Percentiles rank a stretch among this genome's conserved stretches.
Conservation (phyloP, 2,888 invertebrate species). For the Sminthurinus aureus region DNA sequence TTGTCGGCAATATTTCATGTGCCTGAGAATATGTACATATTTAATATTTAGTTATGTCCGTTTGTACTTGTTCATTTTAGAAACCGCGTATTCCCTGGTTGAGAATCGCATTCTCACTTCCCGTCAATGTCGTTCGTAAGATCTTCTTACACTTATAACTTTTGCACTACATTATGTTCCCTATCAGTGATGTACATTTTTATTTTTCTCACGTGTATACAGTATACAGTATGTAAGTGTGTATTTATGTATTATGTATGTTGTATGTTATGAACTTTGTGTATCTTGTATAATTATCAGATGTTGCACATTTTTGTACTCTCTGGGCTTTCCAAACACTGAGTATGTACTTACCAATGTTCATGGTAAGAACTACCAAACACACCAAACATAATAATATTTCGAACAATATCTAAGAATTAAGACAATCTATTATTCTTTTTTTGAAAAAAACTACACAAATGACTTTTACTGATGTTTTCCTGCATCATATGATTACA, state of each 20-base stretch:
- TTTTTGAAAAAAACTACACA: neutral
- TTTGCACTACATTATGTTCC: too few species aligned
- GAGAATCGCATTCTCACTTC: constrained; percentile 64
- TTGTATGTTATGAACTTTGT: too few species aligned
- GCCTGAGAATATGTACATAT: neutral
- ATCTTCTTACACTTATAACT: too few species aligned
- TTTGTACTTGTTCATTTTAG: constrained; percentile 54
- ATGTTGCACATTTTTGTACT: constrained; percentile 65
- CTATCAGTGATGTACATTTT: too few species aligned
- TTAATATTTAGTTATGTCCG: too few species aligned
- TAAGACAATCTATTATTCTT: neutral
- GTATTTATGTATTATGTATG: too few species aligned
- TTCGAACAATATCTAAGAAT: neutral
- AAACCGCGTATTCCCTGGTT: constrained; percentile 65
- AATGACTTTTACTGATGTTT: neutral
- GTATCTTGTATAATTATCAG: constrained; percentile 63
- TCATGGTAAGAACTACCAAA: constrained; percentile 59
- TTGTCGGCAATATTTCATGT: neutral
- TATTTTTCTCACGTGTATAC: too few species aligned
- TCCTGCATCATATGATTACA: neutral
- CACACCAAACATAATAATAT: neutral
- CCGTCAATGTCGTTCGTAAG: constrained; percentile 55
- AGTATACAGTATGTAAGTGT: too few species aligned
- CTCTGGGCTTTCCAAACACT: constrained; percentile 64
- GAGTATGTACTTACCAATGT: constrained; percentile 64